Conservation (phyloP, 2,888 invertebrate species). For the Himalopsyche anomala region DNA sequence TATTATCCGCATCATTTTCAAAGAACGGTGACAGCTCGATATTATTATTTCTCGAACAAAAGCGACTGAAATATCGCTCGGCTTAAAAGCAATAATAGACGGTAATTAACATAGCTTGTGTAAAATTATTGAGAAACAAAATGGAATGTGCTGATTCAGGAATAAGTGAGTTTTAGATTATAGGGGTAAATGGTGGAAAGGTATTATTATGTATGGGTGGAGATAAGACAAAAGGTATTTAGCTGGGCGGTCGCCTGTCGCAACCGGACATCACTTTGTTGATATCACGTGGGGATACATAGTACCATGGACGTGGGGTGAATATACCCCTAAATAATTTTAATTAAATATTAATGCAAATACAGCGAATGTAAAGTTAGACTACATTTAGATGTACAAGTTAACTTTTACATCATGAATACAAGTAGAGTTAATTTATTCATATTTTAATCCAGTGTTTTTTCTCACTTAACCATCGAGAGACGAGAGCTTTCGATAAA, state of each 20-base stretch:
- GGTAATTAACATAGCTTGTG: not conserved
- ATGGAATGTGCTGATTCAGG: conserved; percentile 13
- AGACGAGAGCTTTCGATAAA: no score
- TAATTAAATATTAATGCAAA: no score
- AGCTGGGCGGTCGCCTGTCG: conserved; percentile 5
- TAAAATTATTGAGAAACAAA: conserved; percentile 34
- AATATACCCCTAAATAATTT: not conserved
- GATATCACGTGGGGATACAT: conserved; percentile 27
- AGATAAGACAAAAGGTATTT: conserved; percentile 24
- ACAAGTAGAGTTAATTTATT: no score
- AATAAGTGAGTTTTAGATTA: conserved; percentile 20
- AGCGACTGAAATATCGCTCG: not conserved
- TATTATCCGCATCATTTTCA: not conserved
- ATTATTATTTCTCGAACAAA: not conserved
- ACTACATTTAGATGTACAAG: no score
- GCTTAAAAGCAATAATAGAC: not conserved
- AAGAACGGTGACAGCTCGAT: not conserved
- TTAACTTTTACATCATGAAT: no score
- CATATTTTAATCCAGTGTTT: no score
- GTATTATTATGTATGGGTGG: not conserved
- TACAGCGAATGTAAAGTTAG: no score
- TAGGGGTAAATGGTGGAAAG: not conserved
- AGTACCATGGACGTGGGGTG: not conserved
- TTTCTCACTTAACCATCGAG: no score
- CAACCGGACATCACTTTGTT: conserved; percentile 6